Conservation (phyloP, 23 tunicate species). For the Styela plicata region DNA sequence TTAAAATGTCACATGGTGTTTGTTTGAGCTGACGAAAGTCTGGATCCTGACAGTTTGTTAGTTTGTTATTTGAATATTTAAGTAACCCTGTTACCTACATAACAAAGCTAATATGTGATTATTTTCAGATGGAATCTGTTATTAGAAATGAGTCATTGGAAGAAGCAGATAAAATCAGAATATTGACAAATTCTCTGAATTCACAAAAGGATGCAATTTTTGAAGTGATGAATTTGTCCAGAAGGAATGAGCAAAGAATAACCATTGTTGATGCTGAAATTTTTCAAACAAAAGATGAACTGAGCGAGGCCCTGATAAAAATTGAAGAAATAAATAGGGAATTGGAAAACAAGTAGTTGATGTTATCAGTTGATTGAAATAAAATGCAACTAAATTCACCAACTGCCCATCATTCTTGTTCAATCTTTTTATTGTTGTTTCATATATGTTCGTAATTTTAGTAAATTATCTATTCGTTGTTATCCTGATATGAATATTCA, state of each 20-base stretch:
- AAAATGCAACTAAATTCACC: too few relatives aligned
- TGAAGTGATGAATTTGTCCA: not conserved
- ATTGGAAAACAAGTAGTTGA: not conserved
- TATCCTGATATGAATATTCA: too few relatives aligned
- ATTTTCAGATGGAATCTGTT: not conserved
- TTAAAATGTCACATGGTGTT: too few relatives aligned
- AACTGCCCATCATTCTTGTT: too few relatives aligned
- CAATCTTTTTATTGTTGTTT: too few relatives aligned
- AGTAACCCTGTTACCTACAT: too few relatives aligned
- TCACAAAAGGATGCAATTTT: not conserved
- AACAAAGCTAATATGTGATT: too few relatives aligned
- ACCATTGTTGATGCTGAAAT: not conserved
- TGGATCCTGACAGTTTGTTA: too few relatives aligned
- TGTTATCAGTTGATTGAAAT: not conserved
- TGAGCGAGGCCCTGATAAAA: not conserved
- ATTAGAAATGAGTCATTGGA: not conserved
- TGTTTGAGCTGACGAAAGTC: too few relatives aligned
- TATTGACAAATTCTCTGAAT: not conserved
- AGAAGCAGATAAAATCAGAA: not conserved
- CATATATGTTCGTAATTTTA: too few relatives aligned
- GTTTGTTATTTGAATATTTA: too few relatives aligned
- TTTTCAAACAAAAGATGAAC: not conserved
- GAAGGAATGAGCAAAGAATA: not conserved
- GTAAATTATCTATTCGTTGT: too few relatives aligned
- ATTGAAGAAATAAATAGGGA: not conserved